Base-by-base conservation (phyloP, 2,888 invertebrate genomes). In the Linnaemya vulpina region DNA sequence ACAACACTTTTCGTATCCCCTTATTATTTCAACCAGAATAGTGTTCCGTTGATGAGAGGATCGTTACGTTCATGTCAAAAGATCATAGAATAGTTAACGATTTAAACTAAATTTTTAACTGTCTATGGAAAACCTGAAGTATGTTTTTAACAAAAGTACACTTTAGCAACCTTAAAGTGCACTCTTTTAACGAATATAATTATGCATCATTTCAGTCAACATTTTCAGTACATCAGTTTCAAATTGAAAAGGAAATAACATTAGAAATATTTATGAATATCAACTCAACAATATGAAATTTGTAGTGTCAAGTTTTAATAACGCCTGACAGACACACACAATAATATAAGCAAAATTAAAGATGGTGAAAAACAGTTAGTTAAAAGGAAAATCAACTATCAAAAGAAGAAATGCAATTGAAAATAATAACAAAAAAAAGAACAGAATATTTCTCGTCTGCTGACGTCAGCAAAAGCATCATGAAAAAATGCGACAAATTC, bases 401-500 rank as follows among this genome's bases (percentile, higher is more conserved):
- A 17, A 58, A 46, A 30, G 30, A 30, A 30, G 30, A 30, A 30
- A 30, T 30, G 30, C 30, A 30, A 30, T 30, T 30, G 30, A 30
- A 30, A 30, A 40, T 11, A 15, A 49, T 13, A 55, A 13, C 4
- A 22, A 55, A 46, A 30, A 8, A 7, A 67, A 75, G 13, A 67
- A 63, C 13, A 53, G n/a, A 51, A 53, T 5, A 25, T n/a, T 63
- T 68, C 38, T 43, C 58, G n/a, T 65, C 51, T 35, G 17, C 74
- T 74, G 67, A 74, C 83, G 83, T 83, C 74, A 78, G 62, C 74
- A 73, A 51, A 78, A 55, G 46, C 53, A 22, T 25, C 53, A 22
- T 25, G 40, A 63, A 67, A 70, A 83, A 74, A 68, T 83, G 78
- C 78, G 68, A 79, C 79, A 84, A 79, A 70, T 70, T 67, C 15